Conservation (phyloP, 2,113 vertebrate species). For the Leucopsar rothschildi region DNA sequence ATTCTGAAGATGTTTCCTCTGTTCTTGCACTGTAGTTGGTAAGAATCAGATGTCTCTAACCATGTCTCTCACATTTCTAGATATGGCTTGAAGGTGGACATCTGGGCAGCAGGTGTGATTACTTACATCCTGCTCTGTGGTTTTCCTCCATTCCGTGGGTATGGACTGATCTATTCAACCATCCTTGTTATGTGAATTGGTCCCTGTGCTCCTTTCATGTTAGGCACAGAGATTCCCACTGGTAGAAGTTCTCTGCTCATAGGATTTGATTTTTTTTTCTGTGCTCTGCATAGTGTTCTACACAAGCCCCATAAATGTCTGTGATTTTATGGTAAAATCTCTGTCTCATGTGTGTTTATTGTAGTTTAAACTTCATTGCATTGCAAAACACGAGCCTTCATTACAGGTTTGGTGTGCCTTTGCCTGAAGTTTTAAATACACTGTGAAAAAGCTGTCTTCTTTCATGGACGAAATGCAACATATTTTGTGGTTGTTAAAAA, state of each 20-base stretch:
- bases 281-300: background rate
- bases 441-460: slow-evolving; percentile 4
- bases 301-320: background rate
- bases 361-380: background rate
- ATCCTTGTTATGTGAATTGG: background rate
- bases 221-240: background rate
- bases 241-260: background rate
- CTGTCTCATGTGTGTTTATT: slow-evolving; percentile 11
- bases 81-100: slow-evolving; percentile 96
- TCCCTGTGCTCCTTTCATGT: background rate
- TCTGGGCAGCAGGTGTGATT: slow-evolving; percentile 97
- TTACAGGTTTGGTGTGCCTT: background rate
- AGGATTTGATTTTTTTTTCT: background rate
- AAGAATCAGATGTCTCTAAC: slow-evolving; percentile 14
- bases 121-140: slow-evolving; percentile 96
- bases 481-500: background rate
- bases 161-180: slow-evolving; percentile 62
- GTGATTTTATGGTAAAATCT: background rate
- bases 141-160: slow-evolving; percentile 96
- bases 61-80: slow-evolving; percentile 69
- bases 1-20: background rate
- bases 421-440: slow-evolving; percentile 16
- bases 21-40: background rate
- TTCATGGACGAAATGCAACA: background rate
- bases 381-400: background rate